Evolutionary conservation across 2,113 vertebrate species (phyloP).

Genomic region (Haplochromis burtoni): DNA sequence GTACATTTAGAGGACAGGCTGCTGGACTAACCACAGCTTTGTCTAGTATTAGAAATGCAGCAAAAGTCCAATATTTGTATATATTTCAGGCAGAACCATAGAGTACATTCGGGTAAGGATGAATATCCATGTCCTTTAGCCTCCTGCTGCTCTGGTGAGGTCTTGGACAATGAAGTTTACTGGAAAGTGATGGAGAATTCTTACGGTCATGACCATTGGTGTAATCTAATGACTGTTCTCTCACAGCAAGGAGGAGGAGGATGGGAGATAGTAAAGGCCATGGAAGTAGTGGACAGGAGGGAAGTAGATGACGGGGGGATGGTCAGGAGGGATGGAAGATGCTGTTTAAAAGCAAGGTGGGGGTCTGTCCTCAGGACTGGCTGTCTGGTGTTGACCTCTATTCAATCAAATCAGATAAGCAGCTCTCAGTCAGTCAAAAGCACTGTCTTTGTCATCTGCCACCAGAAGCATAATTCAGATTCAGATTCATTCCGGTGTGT

Average conservation of each 20-base stretch:
- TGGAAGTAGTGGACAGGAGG: conserved; percentile 12
- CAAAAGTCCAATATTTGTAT: neutral
- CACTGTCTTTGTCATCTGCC: conserved; percentile 36
- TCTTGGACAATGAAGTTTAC: conserved; percentile 57
- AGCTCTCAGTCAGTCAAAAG: conserved; percentile 52
- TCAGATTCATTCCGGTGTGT: neutral
- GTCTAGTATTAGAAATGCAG: neutral
- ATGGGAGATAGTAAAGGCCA: conserved; percentile 7
- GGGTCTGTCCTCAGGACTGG: conserved; percentile 46
- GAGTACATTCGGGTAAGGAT: neutral
- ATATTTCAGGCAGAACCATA: neutral
- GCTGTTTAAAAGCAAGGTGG: neutral
- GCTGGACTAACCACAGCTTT: neutral
- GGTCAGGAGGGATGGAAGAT: conserved; percentile 34
- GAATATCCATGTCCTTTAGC: neutral
- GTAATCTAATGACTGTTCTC: conserved; percentile 70
- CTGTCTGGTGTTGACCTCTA: conserved; percentile 60
- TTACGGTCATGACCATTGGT: conserved; percentile 66
- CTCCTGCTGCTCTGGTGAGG: conserved; percentile 23
- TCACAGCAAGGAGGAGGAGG: conserved; percentile 38
- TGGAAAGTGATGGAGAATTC: conserved; percentile 63
- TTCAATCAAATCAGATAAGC: conserved; percentile 62
- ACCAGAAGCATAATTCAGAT: neutral
- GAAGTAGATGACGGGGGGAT: neutral
- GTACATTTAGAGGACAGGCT: neutral